Base-by-base conservation (phyloP, 1,140 invertebrate genomes). In the Antheraea pernyi region DNA sequence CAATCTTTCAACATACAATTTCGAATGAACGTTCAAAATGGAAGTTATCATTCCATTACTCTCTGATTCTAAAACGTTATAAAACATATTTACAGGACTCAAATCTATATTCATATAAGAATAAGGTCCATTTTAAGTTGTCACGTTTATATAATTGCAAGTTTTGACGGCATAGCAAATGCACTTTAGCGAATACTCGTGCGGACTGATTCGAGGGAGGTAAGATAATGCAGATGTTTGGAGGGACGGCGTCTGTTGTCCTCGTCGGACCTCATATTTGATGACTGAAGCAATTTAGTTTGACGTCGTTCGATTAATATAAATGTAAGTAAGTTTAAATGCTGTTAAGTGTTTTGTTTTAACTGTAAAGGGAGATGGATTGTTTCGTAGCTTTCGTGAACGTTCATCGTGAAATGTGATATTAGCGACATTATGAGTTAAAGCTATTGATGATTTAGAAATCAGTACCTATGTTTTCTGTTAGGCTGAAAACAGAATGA, bases 171-270 rank as follows among this genome's bases (percentile, higher is more conserved):
- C 13, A 53, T 11, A 53, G 11, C 46, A 82, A 85, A 87, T 91
- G 89, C 89, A 91, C 85, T 91, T 88, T 85, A 83, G 79, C 78
- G 86, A 83, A 88, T 84, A 80, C 79, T 76, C 81, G 81, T 84
- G 82, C 83, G 80, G 78, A 85, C 76, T 82, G 85, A 87, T 86
- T 77, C 71, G 76, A 46, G 80, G 83, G 84, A 91, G 87, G 89
- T 91, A 88, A 89, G 87, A 89, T 88, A 91, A 86, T 91, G 83
- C 86, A 91, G 86, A 88, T 89, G 81, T 89, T 83, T 72, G 62
- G 75, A 64, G 74, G 78, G 81, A 75, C 76, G 68, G 37, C 62
- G 78, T 81, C 83, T 80, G 60, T 30, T 22, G 60, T 61, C 46
- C 46, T 22, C 19, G 79, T 80, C 74, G 74, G 64, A 73, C 80